phyloP scores from a whole-genome alignment of 2,113 vertebrate species.

The Pterocles gutturalis region DNA sequence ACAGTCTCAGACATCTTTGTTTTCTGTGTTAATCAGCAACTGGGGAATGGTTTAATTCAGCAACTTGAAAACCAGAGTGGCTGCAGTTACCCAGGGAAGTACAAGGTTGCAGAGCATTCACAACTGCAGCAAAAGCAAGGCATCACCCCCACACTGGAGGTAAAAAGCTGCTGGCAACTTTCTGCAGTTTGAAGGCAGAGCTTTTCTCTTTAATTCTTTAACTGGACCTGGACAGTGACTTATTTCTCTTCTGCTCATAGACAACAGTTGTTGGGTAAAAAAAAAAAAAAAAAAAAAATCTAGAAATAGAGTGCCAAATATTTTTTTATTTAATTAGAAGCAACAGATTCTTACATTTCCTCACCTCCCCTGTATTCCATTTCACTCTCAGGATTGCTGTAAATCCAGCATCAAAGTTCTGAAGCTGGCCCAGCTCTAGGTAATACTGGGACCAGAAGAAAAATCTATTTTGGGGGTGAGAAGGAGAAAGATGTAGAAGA shows the following conservation, averaged over 20 bases:
- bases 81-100: background rate
- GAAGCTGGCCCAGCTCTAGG: background rate
- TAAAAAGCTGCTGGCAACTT: background rate
- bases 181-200: background rate
- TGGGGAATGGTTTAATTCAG: background rate
- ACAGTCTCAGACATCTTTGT: accelerated
- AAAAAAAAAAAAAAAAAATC: background rate
- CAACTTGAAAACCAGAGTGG: background rate
- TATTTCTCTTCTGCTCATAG: background rate
- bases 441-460: background rate
- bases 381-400: background rate
- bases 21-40: background rate
- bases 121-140: background rate
- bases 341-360: background rate
- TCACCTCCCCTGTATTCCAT: background rate
- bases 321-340: background rate
- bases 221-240: background rate
- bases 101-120: background rate
- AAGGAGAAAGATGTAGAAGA: background rate
- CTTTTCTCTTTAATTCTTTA: background rate
- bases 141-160: background rate
- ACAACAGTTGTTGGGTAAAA: background rate
- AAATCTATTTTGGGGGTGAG: background rate
- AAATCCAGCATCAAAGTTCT: background rate
- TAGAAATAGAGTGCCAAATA: background rate